Percentiles rank a stretch among this genome's conserved stretches.
These are phyloP conservation scores for Passer domesticus DNA, from an alignment of 2,113 vertebrate genomes.

Conservation along the genomic window DNA sequence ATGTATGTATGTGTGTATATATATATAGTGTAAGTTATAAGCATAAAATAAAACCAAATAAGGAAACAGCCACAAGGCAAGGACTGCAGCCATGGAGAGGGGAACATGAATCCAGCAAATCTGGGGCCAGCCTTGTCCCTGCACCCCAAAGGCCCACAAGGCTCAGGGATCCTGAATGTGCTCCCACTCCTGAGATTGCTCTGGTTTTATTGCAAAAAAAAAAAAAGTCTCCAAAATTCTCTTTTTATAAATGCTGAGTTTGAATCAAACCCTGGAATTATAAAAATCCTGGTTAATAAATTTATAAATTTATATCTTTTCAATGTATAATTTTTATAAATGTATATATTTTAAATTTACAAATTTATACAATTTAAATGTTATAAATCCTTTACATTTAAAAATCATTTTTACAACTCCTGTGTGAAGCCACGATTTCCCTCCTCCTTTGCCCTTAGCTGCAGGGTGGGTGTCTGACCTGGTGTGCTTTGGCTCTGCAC, in stretches of 20 bases:
- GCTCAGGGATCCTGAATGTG: not conserved
- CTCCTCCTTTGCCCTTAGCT: not conserved
- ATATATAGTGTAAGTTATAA: not conserved
- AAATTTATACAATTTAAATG: not conserved
- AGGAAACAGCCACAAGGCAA: not conserved
- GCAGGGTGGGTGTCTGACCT: accelerated
- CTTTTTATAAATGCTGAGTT: too few relatives aligned
- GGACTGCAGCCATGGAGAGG: not conserved
- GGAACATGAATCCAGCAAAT: not conserved
- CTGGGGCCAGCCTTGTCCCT: not conserved
- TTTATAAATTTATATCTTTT: too few relatives aligned
- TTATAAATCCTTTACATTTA: too few relatives aligned
- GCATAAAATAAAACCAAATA: constrained; percentile 32
- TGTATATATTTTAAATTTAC: not conserved
- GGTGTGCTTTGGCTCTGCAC: accelerated
- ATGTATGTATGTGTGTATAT: too few relatives aligned
- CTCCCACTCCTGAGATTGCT: not conserved
- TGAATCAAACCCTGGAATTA: not conserved
- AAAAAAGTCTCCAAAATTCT: not conserved
- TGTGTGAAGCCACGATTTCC: not conserved
- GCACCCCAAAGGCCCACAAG: too few relatives aligned
- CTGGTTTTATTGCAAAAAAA: not conserved
- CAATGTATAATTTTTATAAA: not conserved
- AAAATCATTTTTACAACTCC: not conserved
- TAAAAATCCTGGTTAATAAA: not conserved